A percentile compares a stretch with the other conserved stretches of the same genome.
Conservation (phyloP, 2,113 vertebrate genomes). For the Rattus rattus region DNA sequence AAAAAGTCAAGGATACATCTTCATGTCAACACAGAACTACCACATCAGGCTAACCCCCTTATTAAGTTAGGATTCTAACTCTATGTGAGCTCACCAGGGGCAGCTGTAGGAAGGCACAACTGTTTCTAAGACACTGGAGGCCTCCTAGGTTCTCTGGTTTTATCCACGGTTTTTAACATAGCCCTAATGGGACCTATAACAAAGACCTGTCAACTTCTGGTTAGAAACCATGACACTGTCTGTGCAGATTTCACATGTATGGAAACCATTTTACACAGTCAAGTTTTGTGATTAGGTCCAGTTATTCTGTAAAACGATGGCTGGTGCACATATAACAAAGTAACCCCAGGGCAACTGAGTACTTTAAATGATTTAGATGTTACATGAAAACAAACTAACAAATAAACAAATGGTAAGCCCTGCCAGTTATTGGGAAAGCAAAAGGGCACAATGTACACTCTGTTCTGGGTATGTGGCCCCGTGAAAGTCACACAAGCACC, state of each 20-base stretch:
- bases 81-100: background rate
- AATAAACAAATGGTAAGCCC: background rate
- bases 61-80: background rate
- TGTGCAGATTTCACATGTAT: background rate
- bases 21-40: background rate
- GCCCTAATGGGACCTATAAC: background rate
- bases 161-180: background rate
- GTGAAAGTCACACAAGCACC: background rate
- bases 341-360: background rate
- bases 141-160: background rate
- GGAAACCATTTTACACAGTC: constrained; percentile 10
- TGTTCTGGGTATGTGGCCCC: background rate
- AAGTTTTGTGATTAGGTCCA: background rate
- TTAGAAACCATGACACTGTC: background rate
- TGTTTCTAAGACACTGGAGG: background rate
- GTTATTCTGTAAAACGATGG: background rate
- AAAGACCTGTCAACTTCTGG: constrained; percentile 7
- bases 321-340: background rate
- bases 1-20: background rate
- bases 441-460: background rate
- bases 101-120: background rate
- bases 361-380: background rate
- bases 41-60: background rate
- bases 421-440: background rate
- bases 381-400: background rate